A percentile compares a stretch with the other conserved stretches of the same genome.
Evolutionary conservation across 2,888 invertebrate species (phyloP).

Genomic region (Noctua fimbriata): DNA sequence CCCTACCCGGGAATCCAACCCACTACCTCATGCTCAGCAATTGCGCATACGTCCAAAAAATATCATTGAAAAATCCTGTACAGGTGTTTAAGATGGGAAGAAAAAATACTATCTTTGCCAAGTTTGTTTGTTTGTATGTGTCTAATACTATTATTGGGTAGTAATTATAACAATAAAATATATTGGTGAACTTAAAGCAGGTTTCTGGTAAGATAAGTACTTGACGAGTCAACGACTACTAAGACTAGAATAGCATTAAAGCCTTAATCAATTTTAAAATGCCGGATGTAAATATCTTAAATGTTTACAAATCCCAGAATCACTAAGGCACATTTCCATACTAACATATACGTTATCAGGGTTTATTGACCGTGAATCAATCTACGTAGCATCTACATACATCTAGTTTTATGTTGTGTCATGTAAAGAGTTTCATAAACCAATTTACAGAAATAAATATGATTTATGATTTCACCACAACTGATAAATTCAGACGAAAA

Average conservation of each 20-base stretch:
- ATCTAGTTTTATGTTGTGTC: too few species aligned
- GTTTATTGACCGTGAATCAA: neutral
- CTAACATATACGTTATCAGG: too few species aligned
- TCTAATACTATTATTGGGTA: neutral
- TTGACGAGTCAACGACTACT: neutral
- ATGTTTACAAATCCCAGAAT: neutral
- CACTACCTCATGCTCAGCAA: too few species aligned
- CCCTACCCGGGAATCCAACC: too few species aligned
- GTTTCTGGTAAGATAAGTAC: neutral
- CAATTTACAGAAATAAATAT: too few species aligned
- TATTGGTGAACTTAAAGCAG: neutral
- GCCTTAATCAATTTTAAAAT: neutral
- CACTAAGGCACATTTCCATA: neutral
- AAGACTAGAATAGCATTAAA: neutral
- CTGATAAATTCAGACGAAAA: slow-evolving; percentile 39
- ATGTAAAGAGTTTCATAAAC: too few species aligned
- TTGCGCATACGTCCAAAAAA: too few species aligned
- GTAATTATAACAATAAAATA: neutral
- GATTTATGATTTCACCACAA: too few species aligned
- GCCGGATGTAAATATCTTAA: neutral
- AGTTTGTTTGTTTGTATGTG: neutral
- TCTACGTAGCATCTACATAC: too few species aligned
- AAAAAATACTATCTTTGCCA: neutral
- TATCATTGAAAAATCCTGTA: too few species aligned
- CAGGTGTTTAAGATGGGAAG: neutral